These are phyloP conservation scores for Apamea anceps DNA, from an alignment of 2,888 invertebrate genomes.

Conservation along the genomic window DNA sequence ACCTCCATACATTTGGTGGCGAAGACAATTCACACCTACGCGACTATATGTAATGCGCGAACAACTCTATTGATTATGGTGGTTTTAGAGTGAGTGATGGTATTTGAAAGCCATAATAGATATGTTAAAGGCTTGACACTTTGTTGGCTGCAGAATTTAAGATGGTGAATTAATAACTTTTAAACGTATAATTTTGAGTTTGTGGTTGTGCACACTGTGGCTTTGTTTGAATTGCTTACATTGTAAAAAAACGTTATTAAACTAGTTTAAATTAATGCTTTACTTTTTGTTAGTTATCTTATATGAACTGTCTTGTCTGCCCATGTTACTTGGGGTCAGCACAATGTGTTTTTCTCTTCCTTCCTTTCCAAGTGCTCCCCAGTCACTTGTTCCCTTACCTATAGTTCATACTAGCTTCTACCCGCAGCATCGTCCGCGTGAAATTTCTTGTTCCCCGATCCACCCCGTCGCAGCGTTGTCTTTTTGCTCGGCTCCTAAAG, in stretches of 20 bases:
- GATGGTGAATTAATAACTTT: neutral
- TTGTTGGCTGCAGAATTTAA: constrained; percentile 21
- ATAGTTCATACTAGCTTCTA: no score
- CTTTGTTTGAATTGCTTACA: neutral
- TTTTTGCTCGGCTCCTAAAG: no score
- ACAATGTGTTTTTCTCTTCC: neutral
- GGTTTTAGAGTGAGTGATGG: constrained; percentile 55
- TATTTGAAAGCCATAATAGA: constrained; percentile 21
- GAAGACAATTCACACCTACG: constrained; percentile 63
- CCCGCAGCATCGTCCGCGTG: no score
- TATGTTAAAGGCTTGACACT: constrained; percentile 44
- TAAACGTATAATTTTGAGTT: constrained; percentile 2
- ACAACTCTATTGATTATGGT: constrained; percentile 59
- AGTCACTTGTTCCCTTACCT: no score
- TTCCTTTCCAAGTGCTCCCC: neutral
- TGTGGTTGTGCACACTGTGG: no score
- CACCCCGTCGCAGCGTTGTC: no score
- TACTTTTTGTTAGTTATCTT: no score
- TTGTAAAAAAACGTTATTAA: no score
- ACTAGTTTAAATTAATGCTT: neutral
- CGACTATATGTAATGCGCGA: constrained; percentile 43
- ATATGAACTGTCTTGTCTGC: neutral
- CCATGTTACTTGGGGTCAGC: neutral
- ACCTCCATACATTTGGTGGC: constrained; percentile 47
- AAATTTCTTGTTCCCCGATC: no score